Conservation (phyloP, 1,140 invertebrate genomes). For the Megathymus violae region DNA sequence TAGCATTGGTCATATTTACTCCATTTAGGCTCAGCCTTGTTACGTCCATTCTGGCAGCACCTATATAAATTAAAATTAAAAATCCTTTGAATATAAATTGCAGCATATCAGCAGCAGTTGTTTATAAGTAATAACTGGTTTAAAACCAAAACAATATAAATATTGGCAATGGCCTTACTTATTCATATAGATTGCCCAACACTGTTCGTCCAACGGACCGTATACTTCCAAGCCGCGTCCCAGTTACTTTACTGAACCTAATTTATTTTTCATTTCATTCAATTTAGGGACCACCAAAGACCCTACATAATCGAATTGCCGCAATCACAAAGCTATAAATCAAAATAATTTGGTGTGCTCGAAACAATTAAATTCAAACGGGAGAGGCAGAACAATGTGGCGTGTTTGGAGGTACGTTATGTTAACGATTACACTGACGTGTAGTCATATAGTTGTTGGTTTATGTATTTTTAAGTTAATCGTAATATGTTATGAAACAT, state of each 20-base stretch:
- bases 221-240: constrained; percentile 46
- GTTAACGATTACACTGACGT: constrained; percentile 24
- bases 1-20: too few relatives aligned
- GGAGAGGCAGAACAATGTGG: constrained; percentile 48
- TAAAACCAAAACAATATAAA: too few relatives aligned
- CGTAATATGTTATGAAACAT: too few relatives aligned
- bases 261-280: constrained; percentile 80
- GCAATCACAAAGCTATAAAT: constrained; percentile 80
- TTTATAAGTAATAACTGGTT: too few relatives aligned
- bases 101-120: too few relatives aligned
- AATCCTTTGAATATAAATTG: too few relatives aligned
- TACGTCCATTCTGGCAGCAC: too few relatives aligned
- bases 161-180: too few relatives aligned
- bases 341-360: constrained; percentile 76
- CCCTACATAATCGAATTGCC: constrained; percentile 76
- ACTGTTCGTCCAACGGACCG: constrained; percentile 36
- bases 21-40: too few relatives aligned
- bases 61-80: too few relatives aligned
- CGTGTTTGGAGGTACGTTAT: constrained; percentile 41
- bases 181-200: neutral
- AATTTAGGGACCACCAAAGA: constrained; percentile 68
- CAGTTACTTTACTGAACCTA: constrained; percentile 58
- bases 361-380: constrained; percentile 74
- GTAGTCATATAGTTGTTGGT: constrained; percentile 8
- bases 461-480: constrained; percentile 45